Evolutionary conservation across 2,888 invertebrate genomes (phyloP).

Genomic region (Volucella inanis): DNA sequence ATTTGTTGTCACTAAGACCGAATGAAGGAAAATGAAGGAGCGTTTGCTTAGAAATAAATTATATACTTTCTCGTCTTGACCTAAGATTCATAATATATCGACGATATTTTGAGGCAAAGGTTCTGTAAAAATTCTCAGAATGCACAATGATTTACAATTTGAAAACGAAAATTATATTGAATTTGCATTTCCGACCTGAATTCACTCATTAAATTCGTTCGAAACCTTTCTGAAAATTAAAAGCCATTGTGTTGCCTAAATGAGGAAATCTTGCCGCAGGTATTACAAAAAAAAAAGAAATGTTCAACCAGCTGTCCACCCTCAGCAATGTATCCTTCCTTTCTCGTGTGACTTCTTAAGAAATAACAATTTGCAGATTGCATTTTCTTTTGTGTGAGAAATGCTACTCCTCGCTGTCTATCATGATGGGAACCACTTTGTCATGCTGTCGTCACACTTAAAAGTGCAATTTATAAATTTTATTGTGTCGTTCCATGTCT

Average conservation of each 20-base stretch:
- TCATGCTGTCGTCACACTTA: slow-evolving; percentile 72
- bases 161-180: too few species aligned
- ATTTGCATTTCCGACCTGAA: slow-evolving; percentile 6
- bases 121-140: too few species aligned
- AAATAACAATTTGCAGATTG: slow-evolving; percentile 63
- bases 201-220: not conserved
- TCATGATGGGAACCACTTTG: slow-evolving; percentile 66
- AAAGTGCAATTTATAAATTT: slow-evolving; percentile 74
- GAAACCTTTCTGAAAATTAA: slow-evolving; percentile 25
- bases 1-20: too few species aligned
- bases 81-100: too few species aligned
- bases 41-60: too few species aligned
- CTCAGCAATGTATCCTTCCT: slow-evolving; percentile 30
- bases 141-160: too few species aligned
- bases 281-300: not conserved
- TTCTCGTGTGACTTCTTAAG: slow-evolving; percentile 39
- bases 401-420: slow-evolving; percentile 35
- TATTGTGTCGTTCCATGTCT: slow-evolving; percentile 62
- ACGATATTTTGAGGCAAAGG: too few species aligned
- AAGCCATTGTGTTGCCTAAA: slow-evolving; percentile 43
- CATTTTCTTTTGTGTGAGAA: slow-evolving; percentile 47
- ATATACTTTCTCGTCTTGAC: too few species aligned
- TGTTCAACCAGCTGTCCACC: not conserved
- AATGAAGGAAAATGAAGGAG: too few species aligned
- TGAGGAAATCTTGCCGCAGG: slow-evolving; percentile 40